Evolutionary conservation across 2,888 invertebrate species (phyloP).

Genomic region (Aspidapion aeneum): DNA sequence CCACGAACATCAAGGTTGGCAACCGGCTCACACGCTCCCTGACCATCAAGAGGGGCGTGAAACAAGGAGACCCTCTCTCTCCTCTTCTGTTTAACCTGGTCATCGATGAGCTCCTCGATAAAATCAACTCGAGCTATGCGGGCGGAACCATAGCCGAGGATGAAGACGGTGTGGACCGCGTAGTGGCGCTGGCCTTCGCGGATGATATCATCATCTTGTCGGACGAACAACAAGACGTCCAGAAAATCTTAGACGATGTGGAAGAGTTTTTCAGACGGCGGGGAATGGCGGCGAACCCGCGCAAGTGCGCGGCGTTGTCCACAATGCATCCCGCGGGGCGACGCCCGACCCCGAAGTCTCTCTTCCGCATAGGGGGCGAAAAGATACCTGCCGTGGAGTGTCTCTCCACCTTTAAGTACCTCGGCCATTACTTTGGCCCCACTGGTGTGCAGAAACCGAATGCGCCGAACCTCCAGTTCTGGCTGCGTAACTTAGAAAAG

Average conservation of each 20-base stretch:
- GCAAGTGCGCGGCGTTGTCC: conserved; percentile 19
- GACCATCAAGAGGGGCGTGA: conserved; percentile 35
- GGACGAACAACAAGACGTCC: conserved; percentile 11
- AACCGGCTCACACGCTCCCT: conserved; percentile 13
- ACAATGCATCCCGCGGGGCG: conserved; percentile 4
- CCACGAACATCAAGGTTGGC: conserved; percentile 20
- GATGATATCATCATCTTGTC: conserved; percentile 28
- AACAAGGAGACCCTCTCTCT: conserved; percentile 38
- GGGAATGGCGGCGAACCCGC: conserved; percentile 24
- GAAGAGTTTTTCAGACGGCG: conserved; percentile 18
- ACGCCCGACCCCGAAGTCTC: not conserved
- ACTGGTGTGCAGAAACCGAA: conserved; percentile 21
- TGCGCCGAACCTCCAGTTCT: conserved; percentile 10
- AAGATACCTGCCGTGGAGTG: conserved; percentile 1
- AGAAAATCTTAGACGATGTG: conserved; percentile 5
- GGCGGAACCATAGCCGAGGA: not conserved
- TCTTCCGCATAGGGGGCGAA: conserved; percentile 2
- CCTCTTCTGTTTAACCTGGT: conserved; percentile 33
- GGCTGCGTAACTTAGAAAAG: conserved; percentile 30
- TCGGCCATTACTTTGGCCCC: conserved; percentile 22
- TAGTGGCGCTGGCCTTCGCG: conserved; percentile 22
- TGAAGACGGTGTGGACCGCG: too few species aligned
- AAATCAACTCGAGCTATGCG: not conserved
- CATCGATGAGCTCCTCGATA: conserved; percentile 30
- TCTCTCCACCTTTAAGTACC: conserved; percentile 22